phyloP scores from a whole-genome alignment of 2,797 vertebrate genomes.

The Mormyrops boulengeri region DNA sequence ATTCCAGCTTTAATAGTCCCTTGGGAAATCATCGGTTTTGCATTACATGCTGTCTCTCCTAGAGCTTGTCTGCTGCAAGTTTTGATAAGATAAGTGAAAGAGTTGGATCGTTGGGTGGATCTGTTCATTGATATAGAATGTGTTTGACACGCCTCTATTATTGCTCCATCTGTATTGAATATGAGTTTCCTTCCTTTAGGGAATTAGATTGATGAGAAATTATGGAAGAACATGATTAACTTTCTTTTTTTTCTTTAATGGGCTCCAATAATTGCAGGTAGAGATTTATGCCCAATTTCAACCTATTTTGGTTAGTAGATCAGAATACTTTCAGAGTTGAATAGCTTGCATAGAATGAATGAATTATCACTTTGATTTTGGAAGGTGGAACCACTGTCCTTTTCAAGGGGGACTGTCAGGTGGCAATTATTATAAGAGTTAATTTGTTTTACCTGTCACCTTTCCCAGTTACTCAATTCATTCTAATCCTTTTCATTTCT shows the following conservation, averaged over 20 bases:
- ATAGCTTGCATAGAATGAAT: neutral
- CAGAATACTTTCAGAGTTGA: neutral
- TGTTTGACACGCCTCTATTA: neutral
- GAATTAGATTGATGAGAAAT: neutral
- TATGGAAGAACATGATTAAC: neutral
- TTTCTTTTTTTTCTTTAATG: neutral
- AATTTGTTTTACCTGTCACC: neutral
- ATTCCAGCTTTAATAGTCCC: slow-evolving; percentile 5
- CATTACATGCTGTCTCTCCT: neutral
- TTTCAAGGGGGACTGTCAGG: neutral
- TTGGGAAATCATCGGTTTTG: slow-evolving; percentile 11
- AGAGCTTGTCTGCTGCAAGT: slow-evolving; percentile 5
- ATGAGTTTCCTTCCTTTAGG: neutral
- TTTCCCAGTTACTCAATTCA: neutral
- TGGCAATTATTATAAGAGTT: neutral
- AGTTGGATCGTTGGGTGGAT: neutral
- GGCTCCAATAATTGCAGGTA: neutral
- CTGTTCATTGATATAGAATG: neutral
- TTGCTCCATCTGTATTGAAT: neutral
- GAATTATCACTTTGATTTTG: neutral
- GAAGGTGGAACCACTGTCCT: neutral
- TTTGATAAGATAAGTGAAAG: slow-evolving; percentile 12
- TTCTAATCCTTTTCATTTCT: neutral
- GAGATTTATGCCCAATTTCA: neutral
- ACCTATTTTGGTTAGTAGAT: neutral